These are phyloP conservation scores for Cotesia glomerata DNA, from an alignment of 1,140 invertebrate species.

Conservation along the genomic window DNA sequence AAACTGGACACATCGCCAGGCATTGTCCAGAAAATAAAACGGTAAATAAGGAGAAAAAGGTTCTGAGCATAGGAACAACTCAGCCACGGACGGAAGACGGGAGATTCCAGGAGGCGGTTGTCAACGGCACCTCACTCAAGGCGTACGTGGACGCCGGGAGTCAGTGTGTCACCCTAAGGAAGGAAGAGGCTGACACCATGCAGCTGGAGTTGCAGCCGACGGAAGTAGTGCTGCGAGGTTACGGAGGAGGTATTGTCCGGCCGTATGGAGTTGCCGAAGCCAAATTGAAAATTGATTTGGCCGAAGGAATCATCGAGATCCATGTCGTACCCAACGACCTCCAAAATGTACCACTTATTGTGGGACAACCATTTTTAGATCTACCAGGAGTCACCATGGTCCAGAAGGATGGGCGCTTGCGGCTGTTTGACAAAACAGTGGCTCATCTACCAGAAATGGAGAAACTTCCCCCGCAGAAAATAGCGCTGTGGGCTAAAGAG, in stretches of 20 bases:
- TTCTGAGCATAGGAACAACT: conserved; percentile 6
- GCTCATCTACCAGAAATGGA: conserved; percentile 30
- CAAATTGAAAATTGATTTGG: conserved; percentile 29
- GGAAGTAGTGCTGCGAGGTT: conserved; percentile 21
- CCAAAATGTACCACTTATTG: conserved; percentile 32
- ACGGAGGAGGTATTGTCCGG: conserved; percentile 18
- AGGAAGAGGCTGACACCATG: conserved; percentile 26
- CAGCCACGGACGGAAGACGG: not conserved
- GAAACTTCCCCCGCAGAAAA: conserved; percentile 21
- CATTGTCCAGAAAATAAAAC: conserved; percentile 16
- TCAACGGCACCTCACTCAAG: conserved; percentile 8
- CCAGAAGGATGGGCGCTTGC: conserved; percentile 14
- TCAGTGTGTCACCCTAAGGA: conserved; percentile 23
- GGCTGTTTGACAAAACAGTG: conserved; percentile 24
- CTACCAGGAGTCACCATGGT: conserved; percentile 28
- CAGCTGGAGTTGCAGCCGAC: conserved; percentile 17
- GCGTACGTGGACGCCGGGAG: conserved; percentile 27
- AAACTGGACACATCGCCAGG: conserved; percentile 13
- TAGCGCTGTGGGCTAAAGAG: conserved; percentile 24
- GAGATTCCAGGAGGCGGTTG: conserved; percentile 20
- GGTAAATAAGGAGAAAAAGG: conserved; percentile 14
- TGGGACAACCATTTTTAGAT: conserved; percentile 35
- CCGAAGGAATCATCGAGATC: conserved; percentile 18
- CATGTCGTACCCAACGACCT: conserved; percentile 31
- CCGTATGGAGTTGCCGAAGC: conserved; percentile 16